Evolutionary conservation across 2,888 invertebrate genomes (phyloP), one percentile per base, ranked within the genome.

Genomic region (Ormyrus labotus): DNA sequence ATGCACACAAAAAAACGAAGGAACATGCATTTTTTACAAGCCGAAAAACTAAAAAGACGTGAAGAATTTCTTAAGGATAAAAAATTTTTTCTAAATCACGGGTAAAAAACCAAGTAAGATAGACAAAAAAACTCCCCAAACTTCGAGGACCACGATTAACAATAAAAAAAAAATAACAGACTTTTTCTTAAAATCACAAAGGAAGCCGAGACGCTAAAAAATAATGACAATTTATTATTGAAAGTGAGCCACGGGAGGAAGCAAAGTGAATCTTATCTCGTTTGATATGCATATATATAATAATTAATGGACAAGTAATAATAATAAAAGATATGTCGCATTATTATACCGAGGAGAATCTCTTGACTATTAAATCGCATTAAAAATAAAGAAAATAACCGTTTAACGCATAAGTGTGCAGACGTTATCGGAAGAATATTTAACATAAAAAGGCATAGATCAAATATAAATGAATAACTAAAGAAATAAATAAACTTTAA

Each of bases 121-220:
- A 47, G 34, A 48, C 3, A 51, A 64, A 73, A 72, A 68, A 63
- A 79, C 72, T 60, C 81, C 78, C 84, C 83, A 88, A 88, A 86
- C 84, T 60, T 79, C 82, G 86, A 88, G 88, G 88, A 88, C 88
- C 89, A 89, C 83, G 72, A 85, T 76, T 81, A 81, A 81, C 81
- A 81, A 81, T 81, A 81, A 81, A 76, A 11, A 64, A 75, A 34
- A 34, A 19, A 19, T 19, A 34, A 58, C 47, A 57, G 58, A 63
- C 65, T 69, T 77, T 34, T 77, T 73, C 63, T 73, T 58, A 77
- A 80, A 4, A 76, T 13, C 13, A n/a, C 58, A 71, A 64, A 64
- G 13, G 8, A 61, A 61, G 34, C 34, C 3, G 61, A 53, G 50
- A 34, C 34, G 34, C 13, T 48, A 60, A 63, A 64, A 64, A 61